Base-by-base conservation (phyloP, 2,113 vertebrate genomes). In the Fulica atra region DNA sequence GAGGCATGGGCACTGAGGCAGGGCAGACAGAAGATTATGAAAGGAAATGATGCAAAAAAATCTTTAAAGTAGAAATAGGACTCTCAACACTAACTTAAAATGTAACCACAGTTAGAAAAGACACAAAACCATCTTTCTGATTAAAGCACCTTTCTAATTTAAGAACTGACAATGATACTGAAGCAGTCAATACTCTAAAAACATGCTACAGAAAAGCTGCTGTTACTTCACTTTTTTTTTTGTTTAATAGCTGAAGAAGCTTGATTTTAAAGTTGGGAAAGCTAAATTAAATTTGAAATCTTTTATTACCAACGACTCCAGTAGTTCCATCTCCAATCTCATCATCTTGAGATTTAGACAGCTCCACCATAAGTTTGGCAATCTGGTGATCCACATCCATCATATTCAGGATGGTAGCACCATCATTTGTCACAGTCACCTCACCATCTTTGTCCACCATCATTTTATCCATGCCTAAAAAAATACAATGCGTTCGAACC, bases 341-440 rank as follows among this genome's bases (percentile, higher is more conserved):
- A 97, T 99, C 99, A 97, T 99, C 99, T 86, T 99, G 99, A 69
- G 99, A 99, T 89, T 99, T 99, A 35, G 99, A 99, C 66, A 99
- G 97, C 80, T 99, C 99, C 24, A 99, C 99, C 99, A 99, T 99
- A 21, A 99, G 98, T 57, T 99, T 99, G 80, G 99, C 99, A 76
- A 99, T 99, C 96, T 99, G 99, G 91, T 99, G 99, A 51, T 99
- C 99, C 7, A 99, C 99, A 86, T 99, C 99, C 99, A 99, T 99
- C 99, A 99, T 99, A 94, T 98, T 98, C 59, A 99, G 98, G 86
- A 99, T 99, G 19, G 99, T 99, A 82, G 99, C 99, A 8, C 99
- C 99, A n/a, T 99, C 99, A 13, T 99, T 99, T n/a, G 99, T 99
- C 46, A 99, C 98, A 1, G 99, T 99, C 82, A 99, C 99, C 33